phyloP scores from a whole-genome alignment of 2,797 vertebrate species.

The Tapera naevia region DNA sequence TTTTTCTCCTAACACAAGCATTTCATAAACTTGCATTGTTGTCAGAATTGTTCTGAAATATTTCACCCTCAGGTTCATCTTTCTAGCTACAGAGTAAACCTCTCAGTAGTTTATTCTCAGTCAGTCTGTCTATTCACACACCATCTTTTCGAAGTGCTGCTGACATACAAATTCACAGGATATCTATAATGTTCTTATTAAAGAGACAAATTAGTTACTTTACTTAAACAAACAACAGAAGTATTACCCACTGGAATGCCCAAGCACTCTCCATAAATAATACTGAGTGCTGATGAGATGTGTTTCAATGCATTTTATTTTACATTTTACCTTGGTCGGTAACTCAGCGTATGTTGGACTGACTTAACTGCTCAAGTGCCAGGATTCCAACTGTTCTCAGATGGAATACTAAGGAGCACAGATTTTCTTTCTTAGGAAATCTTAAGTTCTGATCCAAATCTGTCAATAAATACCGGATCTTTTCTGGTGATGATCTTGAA shows the following conservation, averaged over 20 bases:
- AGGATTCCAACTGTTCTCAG: not conserved
- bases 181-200: conserved; percentile 63
- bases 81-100: conserved; percentile 22
- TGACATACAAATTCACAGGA: conserved; percentile 56
- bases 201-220: conserved; percentile 68
- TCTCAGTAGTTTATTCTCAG: conserved; percentile 47
- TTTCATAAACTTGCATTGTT: conserved; percentile 68
- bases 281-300: conserved; percentile 24
- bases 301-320: not conserved
- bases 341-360: not conserved
- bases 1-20: conserved; percentile 64
- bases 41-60: conserved; percentile 66
- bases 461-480: not conserved
- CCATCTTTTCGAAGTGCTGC: conserved; percentile 11
- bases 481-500: not conserved
- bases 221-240: conserved; percentile 55
- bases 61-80: conserved; percentile 64
- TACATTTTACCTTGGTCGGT: not conserved
- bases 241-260: not conserved
- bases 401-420: rapidly evolving
- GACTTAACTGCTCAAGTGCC: conserved; percentile 19
- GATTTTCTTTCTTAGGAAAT: not conserved
- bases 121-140: conserved; percentile 15
- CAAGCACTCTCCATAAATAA: conserved; percentile 36
- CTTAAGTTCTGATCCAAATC: not conserved